Base-by-base conservation (phyloP, 2,888 invertebrate species). In the Dusona sp. region DNA sequence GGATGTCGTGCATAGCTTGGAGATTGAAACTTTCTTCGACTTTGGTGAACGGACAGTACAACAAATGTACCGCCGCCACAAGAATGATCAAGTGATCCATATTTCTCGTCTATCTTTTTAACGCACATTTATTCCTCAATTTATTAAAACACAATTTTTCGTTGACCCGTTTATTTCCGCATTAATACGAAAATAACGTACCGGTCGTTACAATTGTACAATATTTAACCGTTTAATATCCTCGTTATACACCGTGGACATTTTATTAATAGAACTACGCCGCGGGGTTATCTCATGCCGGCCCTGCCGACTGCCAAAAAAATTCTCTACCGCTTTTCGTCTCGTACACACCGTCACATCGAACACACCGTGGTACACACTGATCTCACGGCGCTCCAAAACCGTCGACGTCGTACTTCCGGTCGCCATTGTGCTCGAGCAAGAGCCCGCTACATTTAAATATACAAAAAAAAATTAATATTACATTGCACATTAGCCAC, bases 21-120 rank as follows among this genome's bases (percentile, higher is more conserved):
- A 99, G 95, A 95, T 99, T 99, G 94, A 99, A 99, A 95, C 99
- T 99, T 95, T 99, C 99, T 95, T 99, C 99, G 75, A 99, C 99
- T 97, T 99, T 99, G 6, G 99, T 99, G 94, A 97, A 99, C 78
- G 99, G 99, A 92, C 99, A 98, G 91, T 97, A 96, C 88, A 98
- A 94, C 84, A 99, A 95, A 94, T 98, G 98, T 90, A 97, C 96
- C 90, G 96, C 96, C 85, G 97, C 97, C 90, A 97, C 95, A 89
- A 97, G 94, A 93, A 97, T 96, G 91, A 97, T 94, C 94, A 97
- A 95, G 92, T 97, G 96, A 94, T 97, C 97, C 97, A 98, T 97
- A 91, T 80, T 90, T 79, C 16, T 33, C 29, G 51, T n/a, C 33
- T 57, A 72, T 54, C 51, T 78, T 38, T 79, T 29, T 78, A 61